These are phyloP conservation scores for Hoplodrina blanda DNA, from an alignment of 2,888 invertebrate genomes.

Conservation along the genomic window DNA sequence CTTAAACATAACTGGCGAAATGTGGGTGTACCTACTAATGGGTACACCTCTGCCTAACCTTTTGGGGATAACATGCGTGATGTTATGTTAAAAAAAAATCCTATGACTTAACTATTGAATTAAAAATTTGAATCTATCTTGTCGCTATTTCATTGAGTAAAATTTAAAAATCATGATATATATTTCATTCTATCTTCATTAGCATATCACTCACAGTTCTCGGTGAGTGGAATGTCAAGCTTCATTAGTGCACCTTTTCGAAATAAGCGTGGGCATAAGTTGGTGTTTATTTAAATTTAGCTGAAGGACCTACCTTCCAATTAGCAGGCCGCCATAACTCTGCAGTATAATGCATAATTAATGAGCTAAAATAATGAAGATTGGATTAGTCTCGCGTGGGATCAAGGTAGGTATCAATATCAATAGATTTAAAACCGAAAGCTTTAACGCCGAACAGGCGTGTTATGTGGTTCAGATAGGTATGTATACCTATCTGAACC, in stretches of 20 bases:
- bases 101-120: too few relatives aligned
- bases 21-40: too few relatives aligned
- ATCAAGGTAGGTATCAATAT: not conserved
- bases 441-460: too few relatives aligned
- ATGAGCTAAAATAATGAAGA: conserved; percentile 17
- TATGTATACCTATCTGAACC: too few relatives aligned
- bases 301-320: conserved; percentile 49
- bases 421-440: not conserved
- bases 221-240: conserved; percentile 42
- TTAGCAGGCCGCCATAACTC: conserved; percentile 35
- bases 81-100: too few relatives aligned
- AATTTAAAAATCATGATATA: conserved; percentile 3
- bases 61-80: too few relatives aligned
- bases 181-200: conserved; percentile 35
- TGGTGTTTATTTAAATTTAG: conserved; percentile 50
- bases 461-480: too few relatives aligned
- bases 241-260: conserved; percentile 55
- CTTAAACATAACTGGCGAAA: too few relatives aligned
- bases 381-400: not conserved
- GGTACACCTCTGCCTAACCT: too few relatives aligned
- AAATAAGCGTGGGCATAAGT: conserved; percentile 34
- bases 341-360: conserved; percentile 28
- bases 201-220: conserved; percentile 31
- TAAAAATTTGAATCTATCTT: too few relatives aligned
- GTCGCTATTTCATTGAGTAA: not conserved